phyloP scores from a whole-genome alignment of 1,140 invertebrate species.

The Camponotus pennsylvanicus region DNA sequence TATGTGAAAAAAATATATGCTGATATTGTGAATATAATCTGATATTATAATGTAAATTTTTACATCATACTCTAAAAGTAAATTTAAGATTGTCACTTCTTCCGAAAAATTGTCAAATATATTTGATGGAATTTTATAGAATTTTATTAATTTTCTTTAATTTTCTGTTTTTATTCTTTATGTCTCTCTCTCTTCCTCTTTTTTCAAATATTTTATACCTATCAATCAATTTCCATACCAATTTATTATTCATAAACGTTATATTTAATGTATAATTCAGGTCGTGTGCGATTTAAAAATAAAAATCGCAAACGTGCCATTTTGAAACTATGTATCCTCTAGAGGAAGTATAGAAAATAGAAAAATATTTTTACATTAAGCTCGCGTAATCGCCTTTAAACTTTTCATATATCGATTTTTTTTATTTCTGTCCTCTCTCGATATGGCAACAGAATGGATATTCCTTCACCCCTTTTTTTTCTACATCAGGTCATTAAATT shows the following conservation, averaged over 20 bases:
- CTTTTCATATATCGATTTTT: not conserved
- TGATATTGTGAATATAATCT: not conserved
- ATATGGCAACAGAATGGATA: not conserved
- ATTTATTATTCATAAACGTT: not conserved
- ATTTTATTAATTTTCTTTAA: too few species aligned
- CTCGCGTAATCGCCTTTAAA: not conserved
- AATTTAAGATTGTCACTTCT: not conserved
- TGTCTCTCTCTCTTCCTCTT: too few species aligned
- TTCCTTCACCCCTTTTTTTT: not conserved
- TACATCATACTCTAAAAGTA: not conserved
- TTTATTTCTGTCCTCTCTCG: not conserved
- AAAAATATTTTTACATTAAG: too few species aligned
- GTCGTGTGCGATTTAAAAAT: not conserved
- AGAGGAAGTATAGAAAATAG: too few species aligned
- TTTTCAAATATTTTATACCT: not conserved
- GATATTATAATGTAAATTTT: not conserved
- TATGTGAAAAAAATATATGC: not conserved
- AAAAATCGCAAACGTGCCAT: not conserved
- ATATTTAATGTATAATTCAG: not conserved
- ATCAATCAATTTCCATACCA: not conserved
- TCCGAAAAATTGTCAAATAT: not conserved
- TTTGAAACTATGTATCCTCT: not conserved
- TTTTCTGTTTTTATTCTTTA: too few species aligned
- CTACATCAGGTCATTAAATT: constrained; percentile 7
- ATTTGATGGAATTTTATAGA: not conserved